Percentiles rank a stretch among this genome's conserved stretches.
phyloP scores from a whole-genome alignment of 2,113 vertebrate genomes.

The Eclectus roratus region DNA sequence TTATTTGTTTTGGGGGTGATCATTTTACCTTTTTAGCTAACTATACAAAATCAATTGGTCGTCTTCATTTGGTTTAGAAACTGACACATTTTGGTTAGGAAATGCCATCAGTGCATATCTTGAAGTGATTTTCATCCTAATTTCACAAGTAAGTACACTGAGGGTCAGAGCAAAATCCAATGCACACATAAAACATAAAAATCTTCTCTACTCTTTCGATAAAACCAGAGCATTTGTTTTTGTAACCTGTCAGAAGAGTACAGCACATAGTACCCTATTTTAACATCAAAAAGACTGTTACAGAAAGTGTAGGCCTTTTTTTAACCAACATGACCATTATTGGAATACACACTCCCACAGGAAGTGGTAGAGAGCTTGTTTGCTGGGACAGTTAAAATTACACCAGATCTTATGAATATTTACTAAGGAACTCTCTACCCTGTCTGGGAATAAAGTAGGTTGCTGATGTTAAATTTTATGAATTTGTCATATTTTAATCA shows the following conservation, averaged over 20 bases:
- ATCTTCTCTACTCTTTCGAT: not conserved
- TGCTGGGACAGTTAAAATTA: conserved; percentile 26
- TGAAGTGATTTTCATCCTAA: not conserved
- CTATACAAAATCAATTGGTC: not conserved
- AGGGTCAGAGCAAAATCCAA: not conserved
- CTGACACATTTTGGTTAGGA: not conserved
- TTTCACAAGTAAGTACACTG: not conserved
- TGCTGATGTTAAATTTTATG: not conserved
- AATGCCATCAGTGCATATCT: not conserved
- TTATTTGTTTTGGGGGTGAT: not conserved
- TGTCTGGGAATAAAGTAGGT: not conserved
- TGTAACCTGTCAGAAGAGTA: not conserved
- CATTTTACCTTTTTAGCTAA: not conserved
- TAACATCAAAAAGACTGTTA: not conserved
- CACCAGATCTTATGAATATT: not conserved
- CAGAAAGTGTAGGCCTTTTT: not conserved
- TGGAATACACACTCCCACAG: not conserved
- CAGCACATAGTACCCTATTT: not conserved
- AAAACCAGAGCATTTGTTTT: not conserved
- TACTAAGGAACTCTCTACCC: not conserved
- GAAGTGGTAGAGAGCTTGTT: not conserved
- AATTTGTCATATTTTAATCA: not conserved
- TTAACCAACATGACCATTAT: not conserved
- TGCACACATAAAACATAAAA: not conserved
- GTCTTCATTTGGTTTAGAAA: not conserved